phyloP scores from a whole-genome alignment of 37 sponge, comb jelly and placozoan genomes.

The Hexactinellida sp. region DNA sequence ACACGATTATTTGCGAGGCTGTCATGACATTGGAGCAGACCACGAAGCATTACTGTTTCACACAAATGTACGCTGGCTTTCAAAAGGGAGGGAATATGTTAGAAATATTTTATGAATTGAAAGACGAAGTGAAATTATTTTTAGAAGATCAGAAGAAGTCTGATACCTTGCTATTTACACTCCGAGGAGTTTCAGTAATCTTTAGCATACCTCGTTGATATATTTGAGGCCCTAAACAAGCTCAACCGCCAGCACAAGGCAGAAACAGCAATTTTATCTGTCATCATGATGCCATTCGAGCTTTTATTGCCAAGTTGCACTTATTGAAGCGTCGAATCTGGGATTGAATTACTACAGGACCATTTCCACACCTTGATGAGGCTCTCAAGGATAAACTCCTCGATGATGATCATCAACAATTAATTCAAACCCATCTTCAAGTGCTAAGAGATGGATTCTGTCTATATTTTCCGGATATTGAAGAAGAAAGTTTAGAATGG shows the following conservation, averaged over 20 bases:
- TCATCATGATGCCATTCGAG: slow-evolving; percentile 8
- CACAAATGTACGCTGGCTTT: slow-evolving; percentile 13
- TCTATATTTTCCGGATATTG: slow-evolving; percentile 11
- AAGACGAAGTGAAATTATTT: neutral
- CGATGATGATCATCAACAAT: neutral
- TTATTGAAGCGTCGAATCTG: neutral
- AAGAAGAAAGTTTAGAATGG: neutral
- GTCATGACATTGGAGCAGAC: neutral
- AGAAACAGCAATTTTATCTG: neutral
- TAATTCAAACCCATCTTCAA: neutral
- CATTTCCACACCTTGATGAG: slow-evolving; percentile 16
- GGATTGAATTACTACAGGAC: neutral
- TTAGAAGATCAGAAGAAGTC: neutral
- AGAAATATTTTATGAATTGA: slow-evolving; percentile 7
- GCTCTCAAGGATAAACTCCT: neutral
- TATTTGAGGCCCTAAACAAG: neutral
- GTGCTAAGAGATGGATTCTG: neutral
- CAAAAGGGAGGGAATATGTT: slow-evolving; percentile 6
- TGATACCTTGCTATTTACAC: neutral
- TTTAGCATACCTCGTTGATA: slow-evolving; percentile 9
- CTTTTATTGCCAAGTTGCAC: slow-evolving; percentile 7
- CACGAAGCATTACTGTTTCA: neutral
- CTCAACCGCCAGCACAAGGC: neutral
- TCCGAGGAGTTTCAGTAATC: neutral
- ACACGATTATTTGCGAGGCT: neutral